Evolutionary conservation across 2,113 vertebrate genomes (phyloP).

Genomic region (Pelodiscus sinensis): DNA sequence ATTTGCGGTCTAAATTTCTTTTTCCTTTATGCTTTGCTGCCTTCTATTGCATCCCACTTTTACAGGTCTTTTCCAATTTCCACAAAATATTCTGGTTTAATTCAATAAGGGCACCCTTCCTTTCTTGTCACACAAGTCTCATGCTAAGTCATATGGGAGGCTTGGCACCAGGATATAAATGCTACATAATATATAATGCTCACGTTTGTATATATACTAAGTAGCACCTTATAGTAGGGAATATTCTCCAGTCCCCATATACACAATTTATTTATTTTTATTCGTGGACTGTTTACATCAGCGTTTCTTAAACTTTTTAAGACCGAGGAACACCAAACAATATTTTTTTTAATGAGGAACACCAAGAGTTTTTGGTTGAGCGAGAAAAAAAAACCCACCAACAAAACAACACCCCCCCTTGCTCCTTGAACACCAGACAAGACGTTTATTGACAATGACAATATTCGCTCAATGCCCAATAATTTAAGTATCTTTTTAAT

Average conservation of each 20-base stretch:
- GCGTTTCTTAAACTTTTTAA: no score
- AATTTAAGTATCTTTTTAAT: no score
- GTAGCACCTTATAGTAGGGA: not conserved
- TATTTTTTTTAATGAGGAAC: no score
- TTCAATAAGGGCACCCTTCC: not conserved
- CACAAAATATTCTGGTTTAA: rapidly evolving
- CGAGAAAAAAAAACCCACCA: no score
- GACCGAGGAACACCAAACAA: no score
- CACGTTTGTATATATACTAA: not conserved
- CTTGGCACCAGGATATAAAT: not conserved
- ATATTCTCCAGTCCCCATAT: not conserved
- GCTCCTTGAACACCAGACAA: no score
- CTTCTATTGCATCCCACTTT: rapidly evolving
- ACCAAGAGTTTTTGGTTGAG: no score
- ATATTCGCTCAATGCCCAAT: no score
- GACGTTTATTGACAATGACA: no score
- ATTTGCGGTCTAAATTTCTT: rapidly evolving
- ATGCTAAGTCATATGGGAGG: not conserved
- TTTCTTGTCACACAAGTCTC: rapidly evolving
- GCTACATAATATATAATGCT: not conserved
- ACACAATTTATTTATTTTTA: not conserved
- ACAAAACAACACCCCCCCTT: no score
- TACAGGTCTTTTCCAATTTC: rapidly evolving
- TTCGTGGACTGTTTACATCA: no score
- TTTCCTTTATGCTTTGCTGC: not conserved